These are phyloP conservation scores for Sialia sialis DNA, from an alignment of 2,113 vertebrate genomes.

Conservation along the genomic window DNA sequence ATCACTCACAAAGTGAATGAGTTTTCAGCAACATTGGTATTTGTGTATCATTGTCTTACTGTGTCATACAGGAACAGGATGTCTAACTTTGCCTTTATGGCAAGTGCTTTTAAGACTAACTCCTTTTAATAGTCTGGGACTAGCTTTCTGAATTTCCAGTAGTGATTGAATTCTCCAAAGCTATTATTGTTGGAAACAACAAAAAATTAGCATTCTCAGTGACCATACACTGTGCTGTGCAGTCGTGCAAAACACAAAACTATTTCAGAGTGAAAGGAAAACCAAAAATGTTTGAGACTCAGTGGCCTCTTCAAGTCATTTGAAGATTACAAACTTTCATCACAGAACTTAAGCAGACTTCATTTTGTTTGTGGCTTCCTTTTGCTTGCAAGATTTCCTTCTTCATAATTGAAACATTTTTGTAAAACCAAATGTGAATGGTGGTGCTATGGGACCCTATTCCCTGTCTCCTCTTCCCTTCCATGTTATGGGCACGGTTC, in stretches of 20 bases:
- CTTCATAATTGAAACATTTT: background rate
- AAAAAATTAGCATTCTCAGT: slow-evolving; percentile 19
- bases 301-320: background rate
- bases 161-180: slow-evolving; percentile 26
- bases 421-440: background rate
- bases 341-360: background rate
- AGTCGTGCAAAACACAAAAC: slow-evolving; percentile 22
- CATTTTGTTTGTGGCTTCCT: background rate
- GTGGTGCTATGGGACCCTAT: background rate
- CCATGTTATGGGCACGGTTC: background rate
- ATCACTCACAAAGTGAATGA: background rate
- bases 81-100: background rate
- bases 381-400: background rate
- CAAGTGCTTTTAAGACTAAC: background rate
- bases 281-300: background rate
- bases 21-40: background rate
- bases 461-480: background rate
- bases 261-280: slow-evolving; percentile 12
- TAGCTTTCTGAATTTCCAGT: slow-evolving; percentile 30
- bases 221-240: background rate
- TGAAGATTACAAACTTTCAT: background rate
- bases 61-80: background rate
- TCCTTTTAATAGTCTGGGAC: slow-evolving; percentile 20
- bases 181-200: slow-evolving; percentile 48
- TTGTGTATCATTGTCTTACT: background rate